Percentiles rank a stretch among this genome's conserved stretches.
Evolutionary conservation across 2,113 vertebrate species (phyloP).

Genomic region (Vireo altiloquus): DNA sequence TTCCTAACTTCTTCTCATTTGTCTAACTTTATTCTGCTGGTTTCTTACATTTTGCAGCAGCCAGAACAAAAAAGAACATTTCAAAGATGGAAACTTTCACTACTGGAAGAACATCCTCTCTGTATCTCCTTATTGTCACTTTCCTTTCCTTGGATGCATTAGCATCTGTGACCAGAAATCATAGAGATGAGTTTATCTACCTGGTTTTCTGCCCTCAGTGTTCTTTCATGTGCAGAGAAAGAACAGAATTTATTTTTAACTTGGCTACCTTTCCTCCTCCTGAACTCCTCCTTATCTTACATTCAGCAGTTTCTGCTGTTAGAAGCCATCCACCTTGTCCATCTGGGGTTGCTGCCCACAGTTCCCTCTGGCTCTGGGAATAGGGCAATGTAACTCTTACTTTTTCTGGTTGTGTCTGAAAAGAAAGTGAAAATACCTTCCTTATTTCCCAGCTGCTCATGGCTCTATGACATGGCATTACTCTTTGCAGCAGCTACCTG

Average conservation of each 20-base stretch:
- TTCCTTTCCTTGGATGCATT: neutral
- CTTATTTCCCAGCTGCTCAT: neutral
- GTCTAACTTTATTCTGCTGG: neutral
- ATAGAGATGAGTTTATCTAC: neutral
- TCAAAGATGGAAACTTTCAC: neutral
- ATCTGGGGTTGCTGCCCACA: neutral
- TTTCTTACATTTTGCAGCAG: neutral
- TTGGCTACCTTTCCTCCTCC: neutral
- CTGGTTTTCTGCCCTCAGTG: neutral
- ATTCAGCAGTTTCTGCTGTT: neutral
- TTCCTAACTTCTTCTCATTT: neutral
- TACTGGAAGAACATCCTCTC: neutral
- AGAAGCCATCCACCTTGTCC: neutral
- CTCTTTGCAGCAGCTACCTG: neutral
- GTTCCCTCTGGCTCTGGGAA: neutral
- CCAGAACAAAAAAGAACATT: neutral
- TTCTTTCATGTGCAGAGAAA: neutral
- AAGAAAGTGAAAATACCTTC: neutral
- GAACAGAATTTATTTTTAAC: neutral
- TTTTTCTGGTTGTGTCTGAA: neutral
- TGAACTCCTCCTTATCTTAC: neutral
- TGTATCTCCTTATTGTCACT: neutral
- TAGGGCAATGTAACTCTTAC: neutral
- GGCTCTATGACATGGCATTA: neutral
- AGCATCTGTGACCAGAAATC: neutral